Conservation (phyloP, 2,113 vertebrate genomes). For the Festucalex cinctus region DNA sequence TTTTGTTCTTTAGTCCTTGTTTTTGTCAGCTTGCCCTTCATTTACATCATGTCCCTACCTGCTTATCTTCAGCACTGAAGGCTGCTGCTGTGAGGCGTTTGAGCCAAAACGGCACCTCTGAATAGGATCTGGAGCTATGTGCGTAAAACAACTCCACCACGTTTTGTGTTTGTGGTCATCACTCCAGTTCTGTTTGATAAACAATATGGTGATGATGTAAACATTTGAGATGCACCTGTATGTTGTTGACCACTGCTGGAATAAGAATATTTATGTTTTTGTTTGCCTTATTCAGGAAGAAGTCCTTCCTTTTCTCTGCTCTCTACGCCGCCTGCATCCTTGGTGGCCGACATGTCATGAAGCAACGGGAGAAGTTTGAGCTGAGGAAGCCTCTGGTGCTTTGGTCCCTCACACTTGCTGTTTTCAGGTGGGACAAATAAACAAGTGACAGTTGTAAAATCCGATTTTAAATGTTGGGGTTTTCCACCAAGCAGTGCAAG, state of each 20-base stretch:
- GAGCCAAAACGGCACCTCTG: neutral
- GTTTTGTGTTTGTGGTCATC: neutral
- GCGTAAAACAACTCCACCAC: neutral
- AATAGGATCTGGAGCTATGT: slow-evolving; percentile 16
- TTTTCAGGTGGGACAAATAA: slow-evolving; percentile 83
- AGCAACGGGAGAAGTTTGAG: slow-evolving; percentile 97
- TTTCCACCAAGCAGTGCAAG: no score
- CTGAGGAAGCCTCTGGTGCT: slow-evolving; percentile 94
- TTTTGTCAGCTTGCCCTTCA: neutral
- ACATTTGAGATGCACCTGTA: neutral
- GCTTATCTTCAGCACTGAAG: neutral
- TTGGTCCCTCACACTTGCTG: slow-evolving; percentile 96
- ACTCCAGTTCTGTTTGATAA: slow-evolving; percentile 2
- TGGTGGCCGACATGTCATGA: slow-evolving; percentile 95
- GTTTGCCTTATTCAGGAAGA: slow-evolving; percentile 80
- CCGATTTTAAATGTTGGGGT: neutral
- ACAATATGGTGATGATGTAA: neutral
- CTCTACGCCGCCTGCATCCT: slow-evolving; percentile 96
- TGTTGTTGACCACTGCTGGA: neutral
- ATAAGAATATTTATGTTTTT: neutral
- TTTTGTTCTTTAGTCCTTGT: neutral
- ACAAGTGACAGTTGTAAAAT: neutral
- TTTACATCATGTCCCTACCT: neutral
- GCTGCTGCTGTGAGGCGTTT: neutral
- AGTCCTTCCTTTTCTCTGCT: slow-evolving; percentile 95